These are phyloP conservation scores for Zaprionus capensis DNA, from an alignment of 1,140 invertebrate genomes.

Conservation along the genomic window DNA sequence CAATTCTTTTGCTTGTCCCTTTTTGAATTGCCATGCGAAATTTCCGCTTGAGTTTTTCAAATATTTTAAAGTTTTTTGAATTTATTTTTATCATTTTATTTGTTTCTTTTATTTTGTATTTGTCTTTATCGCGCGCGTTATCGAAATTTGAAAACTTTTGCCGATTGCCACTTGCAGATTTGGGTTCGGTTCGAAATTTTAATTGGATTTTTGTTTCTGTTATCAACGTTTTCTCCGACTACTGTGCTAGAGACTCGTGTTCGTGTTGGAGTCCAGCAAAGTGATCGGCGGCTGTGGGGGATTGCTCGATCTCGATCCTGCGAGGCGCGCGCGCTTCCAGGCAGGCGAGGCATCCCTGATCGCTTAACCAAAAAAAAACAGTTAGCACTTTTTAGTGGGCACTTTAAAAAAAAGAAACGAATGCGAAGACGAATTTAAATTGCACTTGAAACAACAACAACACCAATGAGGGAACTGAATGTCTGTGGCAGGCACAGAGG, in stretches of 20 bases:
- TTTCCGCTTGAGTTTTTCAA: not conserved
- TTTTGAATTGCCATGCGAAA: not conserved
- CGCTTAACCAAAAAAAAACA: slow-evolving; percentile 29
- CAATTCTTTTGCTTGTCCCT: not conserved
- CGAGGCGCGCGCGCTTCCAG: slow-evolving; percentile 6
- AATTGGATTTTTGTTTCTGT: not conserved
- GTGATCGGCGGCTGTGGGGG: not conserved
- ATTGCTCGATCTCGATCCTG: slow-evolving; percentile 23
- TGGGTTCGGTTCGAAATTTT: not conserved
- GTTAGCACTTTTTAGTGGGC: slow-evolving; percentile 37
- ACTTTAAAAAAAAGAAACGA: slow-evolving; percentile 54
- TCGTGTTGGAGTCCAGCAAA: not conserved
- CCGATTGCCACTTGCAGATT: slow-evolving; percentile 9
- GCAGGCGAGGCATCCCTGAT: slow-evolving; percentile 26
- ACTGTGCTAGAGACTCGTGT: too few species aligned
- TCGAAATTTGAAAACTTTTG: slow-evolving; percentile 12
- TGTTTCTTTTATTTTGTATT: slow-evolving; percentile 14
- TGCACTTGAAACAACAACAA: slow-evolving; percentile 39
- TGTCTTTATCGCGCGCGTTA: slow-evolving; percentile 21
- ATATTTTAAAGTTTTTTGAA: not conserved
- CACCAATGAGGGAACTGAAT: slow-evolving; percentile 19
- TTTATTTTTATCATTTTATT: not conserved
- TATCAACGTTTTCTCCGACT: not conserved
- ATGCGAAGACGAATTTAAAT: slow-evolving; percentile 10
- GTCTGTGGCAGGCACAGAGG: slow-evolving; percentile 1